phyloP scores from a whole-genome alignment of 2,797 vertebrate species.

The Pitangus sulphuratus region DNA sequence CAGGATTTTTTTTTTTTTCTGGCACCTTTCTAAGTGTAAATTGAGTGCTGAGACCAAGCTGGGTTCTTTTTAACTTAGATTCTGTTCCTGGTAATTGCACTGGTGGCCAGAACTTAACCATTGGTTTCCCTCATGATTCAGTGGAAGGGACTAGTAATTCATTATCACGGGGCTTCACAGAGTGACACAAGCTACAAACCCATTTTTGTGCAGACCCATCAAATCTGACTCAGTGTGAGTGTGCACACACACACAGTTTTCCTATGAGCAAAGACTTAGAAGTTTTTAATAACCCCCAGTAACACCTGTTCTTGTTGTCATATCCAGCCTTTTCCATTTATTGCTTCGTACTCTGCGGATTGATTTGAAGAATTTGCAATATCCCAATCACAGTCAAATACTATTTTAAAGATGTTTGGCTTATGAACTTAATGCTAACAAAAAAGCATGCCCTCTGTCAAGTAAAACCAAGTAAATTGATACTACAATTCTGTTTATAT shows the following conservation, averaged over 20 bases:
- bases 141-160: background rate
- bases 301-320: background rate
- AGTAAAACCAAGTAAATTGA: background rate
- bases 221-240: background rate
- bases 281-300: background rate
- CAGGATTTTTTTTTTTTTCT: background rate
- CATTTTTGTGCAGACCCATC: background rate
- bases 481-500: background rate
- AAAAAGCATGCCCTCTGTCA: background rate
- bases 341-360: background rate
- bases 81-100: background rate
- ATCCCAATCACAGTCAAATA: background rate
- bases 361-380: background rate
- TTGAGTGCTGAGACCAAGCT: background rate
- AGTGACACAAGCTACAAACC: background rate
- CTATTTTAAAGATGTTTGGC: background rate
- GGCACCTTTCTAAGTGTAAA: background rate
- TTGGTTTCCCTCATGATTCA: background rate
- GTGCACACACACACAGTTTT: background rate
- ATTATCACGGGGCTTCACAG: background rate
- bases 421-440: background rate
- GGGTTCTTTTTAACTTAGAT: background rate
- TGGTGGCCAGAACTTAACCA: background rate
- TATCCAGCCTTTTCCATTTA: background rate
- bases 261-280: background rate